Base-by-base conservation (phyloP, 2,113 vertebrate genomes). In the Conger conger region DNA sequence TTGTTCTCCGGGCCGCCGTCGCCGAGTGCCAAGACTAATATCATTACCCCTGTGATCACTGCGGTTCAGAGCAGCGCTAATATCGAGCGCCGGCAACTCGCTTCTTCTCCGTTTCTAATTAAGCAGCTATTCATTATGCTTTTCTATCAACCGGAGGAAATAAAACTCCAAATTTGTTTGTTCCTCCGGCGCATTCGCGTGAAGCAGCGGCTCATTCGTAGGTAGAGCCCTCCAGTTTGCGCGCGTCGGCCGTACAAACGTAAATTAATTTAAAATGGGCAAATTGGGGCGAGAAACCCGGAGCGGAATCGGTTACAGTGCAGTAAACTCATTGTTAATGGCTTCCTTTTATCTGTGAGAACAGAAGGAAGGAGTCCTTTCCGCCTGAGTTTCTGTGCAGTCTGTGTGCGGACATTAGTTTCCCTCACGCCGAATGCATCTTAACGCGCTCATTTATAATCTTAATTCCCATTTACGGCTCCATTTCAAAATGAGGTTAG, bases 321-420 rank as follows among this genome's bases (percentile, higher is more conserved):
- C 76, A n/a, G 53, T 35, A 60, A 79, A 60, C 45, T 76, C 9
- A 33, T 36, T 36, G 13, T 79, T 79, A 60, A 57, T 42, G 53
- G 83, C 27, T 84, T 79, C 40, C 76, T 54, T 84, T 84, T 79
- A 79, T 53, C 63, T 84, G 68, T 78, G 45, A 37, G 79, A 57
- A 27, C 16, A 45, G 79, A 82, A 18, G 40, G 83, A 80, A 84
- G 38, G 60, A 18, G 73, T 37, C 20, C 27, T 80, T 81, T 80
- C 50, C 33, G 3, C 11, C 60, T 83, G 45, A 17, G 33, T 35
- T 53, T 53, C 15, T 17, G 20, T 35, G 42, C 27, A 78, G 54
- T 77, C 20, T 76, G 54, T n/a, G 36, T n/a, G 27, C 17, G 23
- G 60, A 23, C 54, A 83, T 73, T 57, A 40, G 33, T 73, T 33